Base-by-base conservation (phyloP, 2,888 invertebrate species). In the Conistra vaccinii region DNA sequence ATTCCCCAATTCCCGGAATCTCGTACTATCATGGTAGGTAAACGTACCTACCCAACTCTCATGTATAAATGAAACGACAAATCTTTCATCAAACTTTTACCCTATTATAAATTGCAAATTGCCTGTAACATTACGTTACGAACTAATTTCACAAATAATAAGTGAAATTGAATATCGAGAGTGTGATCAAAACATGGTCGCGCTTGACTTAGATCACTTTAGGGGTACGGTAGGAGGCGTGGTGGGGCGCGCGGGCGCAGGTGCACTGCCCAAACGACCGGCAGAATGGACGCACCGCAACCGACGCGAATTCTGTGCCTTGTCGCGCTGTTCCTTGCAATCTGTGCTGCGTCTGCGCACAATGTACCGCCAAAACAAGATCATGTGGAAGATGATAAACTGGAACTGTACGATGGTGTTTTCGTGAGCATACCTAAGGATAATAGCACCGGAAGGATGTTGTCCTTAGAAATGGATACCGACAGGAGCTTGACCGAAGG, bases 401-500 rank as follows among this genome's bases (percentile, higher is more conserved):
- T 95, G 39, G 92, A 96, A 89, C 76, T 96, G 12, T 92, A 89
- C 57, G 93, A 95, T 67, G 96, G 95, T 84, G 91, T 96, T 65
- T 89, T 90, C 68, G 84, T 95, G 84, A 91, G 91, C 69, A 85
- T 96, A 32, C 96, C 96, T 1, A 85, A 86, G 29, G 86, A 89
- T 48, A 90, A 87, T 67, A 91, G 92, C 75, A 91, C 92, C 5
- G 90, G 85, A 2, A 92, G 89, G 84, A 20, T 95, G 72, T 73
- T 96, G 51, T 94, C 96, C 5, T 88, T 96, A 51, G 93, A 96
- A 90, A 84, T 96, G 75, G 91, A 94, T 58, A 90, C 93, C 1
- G 87, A 86, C 12, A 89, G 84, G 32, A 88, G 87, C 68, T 66
- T 85, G n/a, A 92, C 83, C 62, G 92, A 93, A 92, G 95, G 96